Percentiles rank a stretch among this genome's conserved stretches.
phyloP scores from a whole-genome alignment of 2,797 vertebrate species.

The Phoxinus dragarum region DNA sequence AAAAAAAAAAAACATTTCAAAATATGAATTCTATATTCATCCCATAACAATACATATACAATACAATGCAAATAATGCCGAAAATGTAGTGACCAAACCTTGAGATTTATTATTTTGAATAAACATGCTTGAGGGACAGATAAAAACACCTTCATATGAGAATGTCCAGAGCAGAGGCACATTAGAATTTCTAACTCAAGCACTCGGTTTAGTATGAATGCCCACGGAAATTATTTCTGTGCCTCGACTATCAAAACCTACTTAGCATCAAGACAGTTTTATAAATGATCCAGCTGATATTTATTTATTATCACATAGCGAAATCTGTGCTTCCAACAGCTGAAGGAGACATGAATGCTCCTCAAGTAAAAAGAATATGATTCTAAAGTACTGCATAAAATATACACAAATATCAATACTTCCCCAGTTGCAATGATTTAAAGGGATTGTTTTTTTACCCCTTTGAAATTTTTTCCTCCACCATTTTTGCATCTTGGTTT shows the following conservation, averaged over 20 bases:
- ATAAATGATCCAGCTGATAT: constrained; percentile 5
- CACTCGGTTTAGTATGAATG: constrained; percentile 60
- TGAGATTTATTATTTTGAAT: not conserved
- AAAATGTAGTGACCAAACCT: not conserved
- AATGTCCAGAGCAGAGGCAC: constrained; percentile 43
- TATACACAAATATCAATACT: not conserved
- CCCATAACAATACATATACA: constrained; percentile 4
- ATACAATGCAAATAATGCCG: not conserved
- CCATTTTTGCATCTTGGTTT: not conserved
- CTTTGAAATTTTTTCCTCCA: not conserved
- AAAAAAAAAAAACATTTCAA: not conserved
- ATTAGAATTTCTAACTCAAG: constrained; percentile 59
- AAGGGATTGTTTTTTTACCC: not conserved
- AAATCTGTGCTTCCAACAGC: not conserved
- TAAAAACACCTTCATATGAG: constrained; percentile 39
- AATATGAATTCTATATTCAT: not conserved
- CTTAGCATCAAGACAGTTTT: not conserved
- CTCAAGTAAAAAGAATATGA: not conserved
- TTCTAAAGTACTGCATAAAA: not conserved
- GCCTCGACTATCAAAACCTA: constrained; percentile 18
- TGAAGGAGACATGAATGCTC: not conserved
- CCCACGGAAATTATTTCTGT: constrained; percentile 57
- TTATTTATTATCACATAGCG: constrained; percentile 4
- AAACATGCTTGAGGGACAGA: not conserved
- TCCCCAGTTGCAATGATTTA: not conserved